A percentile compares a stretch with the other conserved stretches of the same genome.
Evolutionary conservation across 2,797 vertebrate species (phyloP).

Genomic region (Fringilla coelebs): DNA sequence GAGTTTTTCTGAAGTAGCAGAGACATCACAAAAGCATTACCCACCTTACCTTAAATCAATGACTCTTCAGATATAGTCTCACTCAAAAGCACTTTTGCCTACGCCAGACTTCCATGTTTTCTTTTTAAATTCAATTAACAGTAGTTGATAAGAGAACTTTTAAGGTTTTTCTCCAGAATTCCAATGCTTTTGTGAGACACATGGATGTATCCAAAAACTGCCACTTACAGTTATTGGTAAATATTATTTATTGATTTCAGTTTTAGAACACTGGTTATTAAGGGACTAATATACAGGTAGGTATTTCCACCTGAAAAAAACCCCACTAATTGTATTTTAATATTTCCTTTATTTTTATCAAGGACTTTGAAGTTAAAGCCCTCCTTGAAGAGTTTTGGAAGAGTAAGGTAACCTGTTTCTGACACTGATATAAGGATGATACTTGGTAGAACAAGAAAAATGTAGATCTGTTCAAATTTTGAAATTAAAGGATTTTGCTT

Average conservation of each 20-base stretch:
- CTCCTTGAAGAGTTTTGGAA: not conserved
- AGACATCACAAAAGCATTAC: not conserved
- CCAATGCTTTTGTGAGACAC: not conserved
- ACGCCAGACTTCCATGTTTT: not conserved
- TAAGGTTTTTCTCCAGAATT: constrained; percentile 22
- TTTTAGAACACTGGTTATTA: not conserved
- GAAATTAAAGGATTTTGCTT: not conserved
- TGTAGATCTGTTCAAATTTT: not conserved
- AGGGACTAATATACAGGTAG: not conserved
- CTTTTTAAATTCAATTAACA: not conserved
- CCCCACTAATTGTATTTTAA: not conserved
- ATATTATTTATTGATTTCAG: not conserved
- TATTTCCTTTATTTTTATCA: not conserved
- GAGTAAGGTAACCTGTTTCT: not conserved
- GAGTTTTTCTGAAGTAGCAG: constrained; percentile 50
- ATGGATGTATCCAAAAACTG: not conserved
- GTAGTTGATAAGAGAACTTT: not conserved
- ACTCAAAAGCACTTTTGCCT: not conserved
- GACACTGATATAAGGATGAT: not conserved
- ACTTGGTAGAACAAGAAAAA: not conserved
- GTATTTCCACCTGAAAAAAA: not conserved
- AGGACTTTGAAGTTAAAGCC: not conserved
- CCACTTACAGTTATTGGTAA: not conserved
- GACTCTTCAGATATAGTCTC: not conserved
- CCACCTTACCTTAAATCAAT: not conserved